Evolutionary conservation across 1,140 invertebrate genomes (phyloP).

Genomic region (Helicoverpa armigera): DNA sequence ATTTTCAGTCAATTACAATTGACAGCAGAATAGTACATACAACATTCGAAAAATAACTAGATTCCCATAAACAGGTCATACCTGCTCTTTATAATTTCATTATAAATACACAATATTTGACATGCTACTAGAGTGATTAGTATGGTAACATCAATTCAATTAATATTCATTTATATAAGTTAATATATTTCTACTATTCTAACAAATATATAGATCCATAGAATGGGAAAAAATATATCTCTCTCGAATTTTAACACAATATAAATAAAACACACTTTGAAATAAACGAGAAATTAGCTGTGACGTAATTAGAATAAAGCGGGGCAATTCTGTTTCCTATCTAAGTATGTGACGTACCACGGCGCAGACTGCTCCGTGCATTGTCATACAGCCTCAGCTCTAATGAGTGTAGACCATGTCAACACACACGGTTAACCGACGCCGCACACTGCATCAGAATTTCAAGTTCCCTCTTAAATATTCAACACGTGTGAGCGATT

Average conservation of each 20-base stretch:
- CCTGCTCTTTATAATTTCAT: conserved; percentile 38
- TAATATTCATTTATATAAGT: conserved; percentile 26
- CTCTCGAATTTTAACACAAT: conserved; percentile 2
- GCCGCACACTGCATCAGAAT: background rate
- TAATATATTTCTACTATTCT: conserved; percentile 29
- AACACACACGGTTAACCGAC: too few species aligned
- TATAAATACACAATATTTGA: conserved; percentile 33
- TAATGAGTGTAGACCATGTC: too few species aligned
- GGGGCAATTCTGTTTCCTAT: conserved; percentile 39
- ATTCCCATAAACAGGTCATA: conserved; percentile 34
- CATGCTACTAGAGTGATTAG: conserved; percentile 25
- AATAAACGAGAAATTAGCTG: background rate
- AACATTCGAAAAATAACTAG: conserved; percentile 59
- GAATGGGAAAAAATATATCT: conserved; percentile 15
- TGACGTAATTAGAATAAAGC: background rate
- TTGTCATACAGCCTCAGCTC: too few species aligned
- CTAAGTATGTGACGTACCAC: conserved; percentile 14
- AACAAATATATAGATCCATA: conserved; percentile 11
- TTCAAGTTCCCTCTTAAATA: background rate
- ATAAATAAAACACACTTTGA: background rate
- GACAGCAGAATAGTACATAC: conserved; percentile 56
- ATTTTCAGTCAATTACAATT: conserved; percentile 55
- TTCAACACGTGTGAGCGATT: background rate
- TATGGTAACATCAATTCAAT: conserved; percentile 16
- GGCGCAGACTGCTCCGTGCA: too few species aligned